Conservation (phyloP, 2,888 invertebrate genomes). For the Synanthedon vespiformis region DNA sequence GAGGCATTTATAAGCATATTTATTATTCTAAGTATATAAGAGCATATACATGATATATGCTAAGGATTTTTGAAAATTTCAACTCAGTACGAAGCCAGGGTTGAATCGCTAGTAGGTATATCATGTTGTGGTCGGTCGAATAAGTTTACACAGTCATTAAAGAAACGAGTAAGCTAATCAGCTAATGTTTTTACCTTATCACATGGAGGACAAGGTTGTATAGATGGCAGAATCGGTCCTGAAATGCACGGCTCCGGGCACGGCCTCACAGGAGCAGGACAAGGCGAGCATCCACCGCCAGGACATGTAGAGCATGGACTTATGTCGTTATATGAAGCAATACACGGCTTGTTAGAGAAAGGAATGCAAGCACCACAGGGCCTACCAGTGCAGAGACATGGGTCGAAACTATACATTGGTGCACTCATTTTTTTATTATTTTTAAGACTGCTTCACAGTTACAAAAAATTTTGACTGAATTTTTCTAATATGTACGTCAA, state of each 20-base stretch:
- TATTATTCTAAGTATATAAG: no score
- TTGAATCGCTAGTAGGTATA: no score
- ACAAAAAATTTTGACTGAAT: background rate
- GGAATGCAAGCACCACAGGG: slow-evolving; percentile 60
- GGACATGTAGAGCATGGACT: slow-evolving; percentile 51
- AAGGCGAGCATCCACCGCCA: slow-evolving; percentile 57
- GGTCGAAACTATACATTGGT: slow-evolving; percentile 57
- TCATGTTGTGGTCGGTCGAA: background rate
- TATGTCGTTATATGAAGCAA: slow-evolving; percentile 39
- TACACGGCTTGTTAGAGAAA: slow-evolving; percentile 49
- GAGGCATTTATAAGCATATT: no score
- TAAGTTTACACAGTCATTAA: background rate
- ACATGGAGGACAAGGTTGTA: slow-evolving; percentile 53
- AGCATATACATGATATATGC: no score
- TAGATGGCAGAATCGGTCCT: slow-evolving; percentile 39
- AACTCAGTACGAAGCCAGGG: no score
- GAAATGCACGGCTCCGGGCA: slow-evolving; percentile 43
- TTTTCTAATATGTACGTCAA: background rate
- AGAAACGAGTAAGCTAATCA: background rate
- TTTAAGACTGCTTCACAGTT: background rate
- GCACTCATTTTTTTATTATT: slow-evolving; percentile 43
- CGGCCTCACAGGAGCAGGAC: slow-evolving; percentile 56
- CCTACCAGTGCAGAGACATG: slow-evolving; percentile 45
- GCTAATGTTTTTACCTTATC: slow-evolving; percentile 31
- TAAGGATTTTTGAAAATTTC: no score